Base-by-base conservation (phyloP, 2,797 vertebrate genomes). In the Silurus lanzhouensis region DNA sequence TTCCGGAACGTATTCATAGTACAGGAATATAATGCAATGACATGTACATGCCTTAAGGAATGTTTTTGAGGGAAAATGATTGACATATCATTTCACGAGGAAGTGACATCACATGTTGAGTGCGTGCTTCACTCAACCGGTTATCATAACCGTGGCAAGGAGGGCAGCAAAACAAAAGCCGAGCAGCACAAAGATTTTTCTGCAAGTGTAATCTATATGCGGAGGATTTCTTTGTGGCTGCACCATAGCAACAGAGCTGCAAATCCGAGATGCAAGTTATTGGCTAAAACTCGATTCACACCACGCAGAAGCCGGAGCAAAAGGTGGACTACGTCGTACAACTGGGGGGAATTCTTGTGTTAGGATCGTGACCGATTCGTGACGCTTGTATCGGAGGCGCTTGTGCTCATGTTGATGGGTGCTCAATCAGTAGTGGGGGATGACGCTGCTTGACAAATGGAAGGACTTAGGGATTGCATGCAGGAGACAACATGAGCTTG, bases 21-120 rank as follows among this genome's bases (percentile, higher is more conserved):
- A 48, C 22, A 25, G 60, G 12, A 63, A 3, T 63, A 44, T 5
- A 48, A 79, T 44, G 74, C 74, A n/a, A 3, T 44, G 1, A 12
- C 2, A 38, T 61, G 38, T 14, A 9, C 44, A 67, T 67, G 15
- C 0, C 27, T 67, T 27, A 46, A 67, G 63, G 63, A 67, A 81
- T 67, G 14, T 25, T 25, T 52, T 25, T 19, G 46, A 6, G 25
- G 25, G 44, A 55, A 67, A 31, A 55, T 67, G 9, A 52, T 46
- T 81, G 63, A 15, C 22, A 64, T 55, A n/a, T 64, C 60, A 22
- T 82, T 75, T 85, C 46, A 63, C 57, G 72, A 83, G 84, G 82
- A 88, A 89, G 84, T 88, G 93, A 95, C 93, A 94, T 96, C 95
- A 95, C 80, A 79, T 94, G 94, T 93, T 92, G 93, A 93, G 91